These are phyloP conservation scores for Halocynthia roretzi DNA, from an alignment of 23 tunicate genomes.

Conservation along the genomic window DNA sequence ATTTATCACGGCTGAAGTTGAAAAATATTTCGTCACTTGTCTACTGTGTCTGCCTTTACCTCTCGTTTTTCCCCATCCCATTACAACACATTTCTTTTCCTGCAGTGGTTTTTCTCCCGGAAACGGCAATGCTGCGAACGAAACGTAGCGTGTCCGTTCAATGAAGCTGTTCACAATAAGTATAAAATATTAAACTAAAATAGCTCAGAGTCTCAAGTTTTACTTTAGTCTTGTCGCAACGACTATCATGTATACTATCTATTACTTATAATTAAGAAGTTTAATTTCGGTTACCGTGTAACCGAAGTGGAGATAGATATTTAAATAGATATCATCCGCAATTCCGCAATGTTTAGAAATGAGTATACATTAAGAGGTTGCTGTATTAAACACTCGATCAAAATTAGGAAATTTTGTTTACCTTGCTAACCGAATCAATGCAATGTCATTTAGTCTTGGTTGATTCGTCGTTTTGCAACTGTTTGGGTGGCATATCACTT, in stretches of 20 bases:
- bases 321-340: too few species aligned
- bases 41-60: conserved; percentile 21
- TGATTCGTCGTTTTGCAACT: conserved; percentile 61
- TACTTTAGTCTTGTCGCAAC: too few species aligned
- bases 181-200: too few species aligned
- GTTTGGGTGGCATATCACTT: conserved; percentile 79
- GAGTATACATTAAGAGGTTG: too few species aligned
- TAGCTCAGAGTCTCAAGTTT: too few species aligned
- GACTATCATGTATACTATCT: too few species aligned
- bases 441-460: conserved; percentile 87
- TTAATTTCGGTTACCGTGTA: too few species aligned
- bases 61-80: conserved; percentile 89
- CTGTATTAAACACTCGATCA: background rate
- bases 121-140: conserved; percentile 48
- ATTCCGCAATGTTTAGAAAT: too few species aligned
- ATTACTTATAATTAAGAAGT: too few species aligned
- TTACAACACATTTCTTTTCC: conserved; percentile 37
- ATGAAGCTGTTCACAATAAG: background rate
- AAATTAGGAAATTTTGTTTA: conserved; percentile 8
- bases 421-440: conserved; percentile 55
- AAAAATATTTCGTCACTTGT: background rate
- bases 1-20: background rate
- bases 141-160: conserved; percentile 2
- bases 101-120: conserved; percentile 37
- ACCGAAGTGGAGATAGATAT: too few species aligned